A percentile compares a stretch with the other conserved stretches of the same genome.
These are phyloP conservation scores for Muscina levida DNA, from an alignment of 2,888 invertebrate genomes.

Conservation along the genomic window DNA sequence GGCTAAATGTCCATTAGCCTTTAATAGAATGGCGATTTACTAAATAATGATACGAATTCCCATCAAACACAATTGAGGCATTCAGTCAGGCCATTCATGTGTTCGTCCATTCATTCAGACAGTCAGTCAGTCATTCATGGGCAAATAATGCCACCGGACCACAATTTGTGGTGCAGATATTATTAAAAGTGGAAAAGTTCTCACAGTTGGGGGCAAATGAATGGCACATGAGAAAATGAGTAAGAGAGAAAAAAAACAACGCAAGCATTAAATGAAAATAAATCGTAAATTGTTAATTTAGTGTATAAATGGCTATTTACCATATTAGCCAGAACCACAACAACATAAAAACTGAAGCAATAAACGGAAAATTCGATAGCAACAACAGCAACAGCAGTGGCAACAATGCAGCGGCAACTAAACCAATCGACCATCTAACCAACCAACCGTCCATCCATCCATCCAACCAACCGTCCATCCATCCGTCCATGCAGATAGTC, in stretches of 20 bases:
- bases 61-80: constrained; percentile 11
- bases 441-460: constrained; percentile 46
- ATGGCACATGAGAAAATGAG: not conserved
- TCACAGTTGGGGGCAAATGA: constrained; percentile 57
- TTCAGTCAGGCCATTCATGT: not conserved
- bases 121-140: not conserved
- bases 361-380: constrained; percentile 24
- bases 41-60: constrained; percentile 33
- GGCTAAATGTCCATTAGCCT: constrained; percentile 15
- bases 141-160: not conserved
- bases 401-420: constrained; percentile 18
- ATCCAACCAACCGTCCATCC: constrained; percentile 17
- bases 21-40: constrained; percentile 22
- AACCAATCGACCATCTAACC: constrained; percentile 54
- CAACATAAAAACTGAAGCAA: constrained; percentile 36
- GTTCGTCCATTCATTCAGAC: not conserved
- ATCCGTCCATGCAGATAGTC: not conserved
- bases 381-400: constrained; percentile 25
- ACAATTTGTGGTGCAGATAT: constrained; percentile 7
- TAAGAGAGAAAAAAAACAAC: not conserved
- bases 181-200: constrained; percentile 54
- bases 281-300: constrained; percentile 59
- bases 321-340: constrained; percentile 70
- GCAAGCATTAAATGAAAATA: constrained; percentile 12
- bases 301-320: constrained; percentile 76